Evolutionary conservation across 2,888 invertebrate species (phyloP), one percentile per base, ranked within the genome.

Genomic region (Invenusta paracnida): DNA sequence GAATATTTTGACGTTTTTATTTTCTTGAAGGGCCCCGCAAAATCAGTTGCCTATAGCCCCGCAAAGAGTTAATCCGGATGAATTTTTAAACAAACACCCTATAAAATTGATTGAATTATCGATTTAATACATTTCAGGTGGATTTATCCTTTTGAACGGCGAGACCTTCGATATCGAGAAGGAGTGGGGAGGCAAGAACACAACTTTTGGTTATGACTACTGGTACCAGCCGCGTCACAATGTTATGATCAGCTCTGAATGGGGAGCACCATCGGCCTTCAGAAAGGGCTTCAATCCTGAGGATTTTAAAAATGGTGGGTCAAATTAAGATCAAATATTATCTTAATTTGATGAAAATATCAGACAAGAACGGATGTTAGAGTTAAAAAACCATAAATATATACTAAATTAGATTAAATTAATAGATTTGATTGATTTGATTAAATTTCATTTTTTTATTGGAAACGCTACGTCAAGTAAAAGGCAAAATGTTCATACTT

Each of bases 151-250:
- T 87, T 93, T 98, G 88, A 96, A 98, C 92, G 94, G 95, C 25
- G 93, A 95, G 89, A 94, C 94, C 0, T 95, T 96, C 90, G 92
- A 94, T 90, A 92, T 94, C 85, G 95, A 94, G 93, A 90, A 90
- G 0, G 90, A 88, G 85, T 93, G 93, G 93, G 90, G 90, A n/a
- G 86, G 87, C 81, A 88, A 87, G 0, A 87, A 87, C 1, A 88
- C 88, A 2, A 87, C 88, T 13, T 90, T 95, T 88, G 96, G 96
- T 1, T 98, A 98, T 91, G 98, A 98, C 91, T 98, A 95, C 91
- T 98, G 98, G 98, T 98, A 98, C 91, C 97, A 98, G 90, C 98
- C 98, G 0, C 94, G 95, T 89, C 95, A 95, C 89, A 95, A 98
- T 91, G 94, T 95, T 0, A 95, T 99, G 94, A 93, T 97, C 28